These are phyloP conservation scores for Cebus imitator DNA, from an alignment of 2,113 vertebrate genomes.

Conservation along the genomic window DNA sequence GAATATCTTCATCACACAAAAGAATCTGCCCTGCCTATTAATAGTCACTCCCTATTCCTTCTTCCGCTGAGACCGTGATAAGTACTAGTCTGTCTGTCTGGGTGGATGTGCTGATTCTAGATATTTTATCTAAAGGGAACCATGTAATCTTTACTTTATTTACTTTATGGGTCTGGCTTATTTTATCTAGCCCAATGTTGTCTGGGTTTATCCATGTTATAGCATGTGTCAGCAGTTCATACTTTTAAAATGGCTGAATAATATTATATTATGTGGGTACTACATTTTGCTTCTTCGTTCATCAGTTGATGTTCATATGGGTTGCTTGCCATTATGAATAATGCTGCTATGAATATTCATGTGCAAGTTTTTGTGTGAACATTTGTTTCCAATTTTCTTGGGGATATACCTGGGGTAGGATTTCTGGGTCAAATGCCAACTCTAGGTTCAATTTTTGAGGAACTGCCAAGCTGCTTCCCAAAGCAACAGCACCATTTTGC, in stretches of 20 bases:
- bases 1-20: neutral
- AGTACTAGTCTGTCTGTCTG: neutral
- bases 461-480: constrained; percentile 1
- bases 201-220: neutral
- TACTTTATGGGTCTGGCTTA: neutral
- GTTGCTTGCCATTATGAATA: neutral
- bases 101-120: neutral
- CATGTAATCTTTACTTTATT: neutral
- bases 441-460: neutral
- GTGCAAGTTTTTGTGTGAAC: neutral
- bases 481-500: neutral
- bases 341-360: neutral
- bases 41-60: neutral
- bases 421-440: neutral
- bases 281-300: neutral
- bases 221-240: neutral
- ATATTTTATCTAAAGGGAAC: neutral
- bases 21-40: neutral
- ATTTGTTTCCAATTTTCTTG: neutral
- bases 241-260: neutral
- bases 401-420: neutral
- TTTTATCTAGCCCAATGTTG: neutral
- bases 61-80: neutral
- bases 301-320: neutral
- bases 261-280: neutral